Evolutionary conservation across 2,888 invertebrate genomes (phyloP), one percentile per base, ranked within the genome.

Genomic region (Cheilosia variabilis): DNA sequence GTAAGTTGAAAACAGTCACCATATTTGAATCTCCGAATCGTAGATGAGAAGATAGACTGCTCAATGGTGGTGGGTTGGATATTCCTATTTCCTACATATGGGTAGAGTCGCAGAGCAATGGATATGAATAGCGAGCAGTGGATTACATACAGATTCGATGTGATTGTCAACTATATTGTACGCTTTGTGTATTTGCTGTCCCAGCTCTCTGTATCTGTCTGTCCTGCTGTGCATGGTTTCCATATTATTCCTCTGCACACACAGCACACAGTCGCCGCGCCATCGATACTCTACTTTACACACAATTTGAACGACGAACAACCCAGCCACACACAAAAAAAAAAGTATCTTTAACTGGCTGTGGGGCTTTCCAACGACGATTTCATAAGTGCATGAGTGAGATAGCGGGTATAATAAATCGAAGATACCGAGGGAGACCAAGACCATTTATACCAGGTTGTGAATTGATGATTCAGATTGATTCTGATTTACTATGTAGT

Each of bases 371-470:
- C 66, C 84, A 76, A 66, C 75, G 84, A 80, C 75, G 69, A 84
- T 75, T 80, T 86, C 65, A 75, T 63, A 75, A 84, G 76, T 86
- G 80, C 84, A 80, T 45, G 84, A 80, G 83, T 73, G 83, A 83
- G 83, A 83, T 73, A 73, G 83, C 47, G 78, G 78, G 55, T 68
- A 82, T 72, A 83, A 78, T 73, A 73, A 84, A 71, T 84, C 84
- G 75, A 84, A 80, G 75, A 80, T 69, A 75, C 50, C 58, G 69
- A 78, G 66, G 73, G 73, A 78, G 72, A 78, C 72, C 78, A 73
- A 13, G 37, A 13, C 13, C 37, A 37, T 37, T 52, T 78, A 52
- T 19, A 45, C 72, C 60, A 41, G 52, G 58, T 47, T 47, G 9
- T 17, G 17, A 47, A 17, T 45, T 58, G 66, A 66, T 72, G 75